Percentiles rank a stretch among this genome's conserved stretches.
phyloP scores from a whole-genome alignment of 2,113 vertebrate species.

The Mobula birostris region DNA sequence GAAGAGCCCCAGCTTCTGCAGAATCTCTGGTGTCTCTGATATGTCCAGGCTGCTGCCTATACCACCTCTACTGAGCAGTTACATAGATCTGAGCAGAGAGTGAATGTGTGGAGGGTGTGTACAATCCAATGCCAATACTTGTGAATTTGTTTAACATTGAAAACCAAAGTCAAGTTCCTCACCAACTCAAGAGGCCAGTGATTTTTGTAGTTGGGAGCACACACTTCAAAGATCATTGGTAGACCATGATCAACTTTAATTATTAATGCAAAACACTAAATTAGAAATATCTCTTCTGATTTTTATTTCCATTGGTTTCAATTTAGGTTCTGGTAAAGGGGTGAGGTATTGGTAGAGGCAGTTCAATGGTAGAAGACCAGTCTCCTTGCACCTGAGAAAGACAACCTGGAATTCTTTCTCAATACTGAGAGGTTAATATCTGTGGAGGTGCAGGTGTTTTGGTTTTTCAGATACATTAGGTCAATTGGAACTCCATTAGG shows the following conservation, averaged over 20 bases:
- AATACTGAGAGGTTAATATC: background rate
- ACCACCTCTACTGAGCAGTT: too few species aligned
- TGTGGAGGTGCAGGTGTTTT: background rate
- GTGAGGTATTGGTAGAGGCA: background rate
- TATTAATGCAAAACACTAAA: background rate
- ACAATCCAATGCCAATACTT: too few species aligned
- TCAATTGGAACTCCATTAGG: too few species aligned
- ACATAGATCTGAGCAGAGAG: too few species aligned
- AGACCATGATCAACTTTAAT: background rate
- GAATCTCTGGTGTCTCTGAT: too few species aligned
- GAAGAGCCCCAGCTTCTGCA: too few species aligned
- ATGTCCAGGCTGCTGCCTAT: too few species aligned
- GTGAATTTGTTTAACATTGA: too few species aligned
- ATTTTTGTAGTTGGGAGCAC: background rate
- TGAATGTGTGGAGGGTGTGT: too few species aligned
- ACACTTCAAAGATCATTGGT: background rate
- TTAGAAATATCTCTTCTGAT: background rate
- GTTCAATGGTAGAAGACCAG: background rate
- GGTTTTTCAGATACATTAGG: too few species aligned
- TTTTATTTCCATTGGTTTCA: background rate
- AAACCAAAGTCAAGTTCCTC: too few species aligned
- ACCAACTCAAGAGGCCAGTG: background rate
- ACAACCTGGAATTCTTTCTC: background rate
- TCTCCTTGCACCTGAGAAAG: background rate
- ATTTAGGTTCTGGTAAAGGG: too few species aligned